Evolutionary conservation across 2,888 invertebrate species (phyloP).

Genomic region (Therioaphis trifolii): DNA sequence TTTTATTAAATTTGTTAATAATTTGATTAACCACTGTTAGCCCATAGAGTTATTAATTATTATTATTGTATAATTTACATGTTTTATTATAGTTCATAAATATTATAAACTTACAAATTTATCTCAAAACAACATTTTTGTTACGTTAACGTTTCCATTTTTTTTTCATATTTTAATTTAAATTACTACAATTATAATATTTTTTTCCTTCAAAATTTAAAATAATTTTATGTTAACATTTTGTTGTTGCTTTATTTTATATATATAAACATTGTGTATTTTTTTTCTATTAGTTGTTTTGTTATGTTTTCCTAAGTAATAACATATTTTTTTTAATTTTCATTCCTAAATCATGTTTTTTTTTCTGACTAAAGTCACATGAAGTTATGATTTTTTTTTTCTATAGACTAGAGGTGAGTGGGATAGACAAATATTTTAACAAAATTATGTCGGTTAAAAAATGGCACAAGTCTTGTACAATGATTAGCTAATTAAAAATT

Average conservation of each 20-base stretch:
- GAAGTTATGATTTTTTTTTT: constrained; percentile 47
- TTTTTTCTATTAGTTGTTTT: constrained; percentile 61
- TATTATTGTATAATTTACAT: constrained; percentile 49
- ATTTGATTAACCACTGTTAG: constrained; percentile 62
- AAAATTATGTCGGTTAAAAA: constrained; percentile 55
- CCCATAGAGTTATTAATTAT: constrained; percentile 51
- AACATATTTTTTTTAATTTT: constrained; percentile 58
- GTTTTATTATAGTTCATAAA: constrained; percentile 61
- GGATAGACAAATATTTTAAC: constrained; percentile 59
- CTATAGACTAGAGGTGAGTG: constrained; percentile 53
- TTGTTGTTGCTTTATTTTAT: constrained; percentile 62
- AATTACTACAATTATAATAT: constrained; percentile 45
- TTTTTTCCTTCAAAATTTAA: constrained; percentile 52
- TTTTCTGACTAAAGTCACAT: constrained; percentile 49
- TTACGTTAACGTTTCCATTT: constrained; percentile 60
- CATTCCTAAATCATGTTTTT: constrained; percentile 59
- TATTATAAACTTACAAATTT: constrained; percentile 49
- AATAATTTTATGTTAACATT: constrained; percentile 60
- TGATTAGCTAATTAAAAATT: constrained; percentile 59
- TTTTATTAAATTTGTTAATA: constrained; percentile 59
- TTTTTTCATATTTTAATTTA: constrained; percentile 60
- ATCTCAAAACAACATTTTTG: constrained; percentile 56
- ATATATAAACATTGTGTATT: constrained; percentile 56
- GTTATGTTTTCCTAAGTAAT: constrained; percentile 63
- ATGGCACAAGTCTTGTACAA: constrained; percentile 56